These are phyloP conservation scores for Buteo buteo DNA, from an alignment of 2,113 vertebrate genomes.

Conservation along the genomic window DNA sequence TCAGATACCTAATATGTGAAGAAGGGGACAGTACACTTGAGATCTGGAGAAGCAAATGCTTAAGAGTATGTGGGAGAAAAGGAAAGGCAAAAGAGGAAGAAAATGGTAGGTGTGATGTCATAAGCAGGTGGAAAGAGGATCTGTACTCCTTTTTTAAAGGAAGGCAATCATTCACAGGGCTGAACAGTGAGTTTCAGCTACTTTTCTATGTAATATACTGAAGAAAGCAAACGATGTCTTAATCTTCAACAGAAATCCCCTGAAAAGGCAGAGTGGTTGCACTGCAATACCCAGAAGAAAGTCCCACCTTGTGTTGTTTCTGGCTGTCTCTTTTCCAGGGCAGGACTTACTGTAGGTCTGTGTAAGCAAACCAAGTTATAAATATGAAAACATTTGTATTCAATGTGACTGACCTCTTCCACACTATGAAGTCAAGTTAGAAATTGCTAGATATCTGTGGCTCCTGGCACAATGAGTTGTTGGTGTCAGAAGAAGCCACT, in stretches of 20 bases:
- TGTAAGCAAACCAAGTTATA: background rate
- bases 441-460: background rate
- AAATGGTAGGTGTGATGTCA: background rate
- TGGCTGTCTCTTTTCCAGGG: background rate
- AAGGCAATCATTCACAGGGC: background rate
- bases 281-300: background rate
- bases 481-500: background rate
- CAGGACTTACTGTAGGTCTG: background rate
- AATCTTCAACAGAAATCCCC: background rate
- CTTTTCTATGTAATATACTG: background rate
- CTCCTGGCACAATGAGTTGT: background rate
- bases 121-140: background rate
- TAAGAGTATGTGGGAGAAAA: background rate
- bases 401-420: background rate
- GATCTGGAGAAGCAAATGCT: background rate
- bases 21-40: background rate
- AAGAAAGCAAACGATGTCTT: background rate
- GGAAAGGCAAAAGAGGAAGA: background rate
- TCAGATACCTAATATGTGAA: rapidly evolving
- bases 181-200: background rate
- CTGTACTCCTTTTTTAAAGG: background rate
- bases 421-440: background rate
- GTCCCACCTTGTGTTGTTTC: background rate
- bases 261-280: background rate
- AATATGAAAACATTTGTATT: background rate